These are phyloP conservation scores for Ctenosaura bakeri DNA, from an alignment of 2,797 vertebrate species.

Conservation along the genomic window DNA sequence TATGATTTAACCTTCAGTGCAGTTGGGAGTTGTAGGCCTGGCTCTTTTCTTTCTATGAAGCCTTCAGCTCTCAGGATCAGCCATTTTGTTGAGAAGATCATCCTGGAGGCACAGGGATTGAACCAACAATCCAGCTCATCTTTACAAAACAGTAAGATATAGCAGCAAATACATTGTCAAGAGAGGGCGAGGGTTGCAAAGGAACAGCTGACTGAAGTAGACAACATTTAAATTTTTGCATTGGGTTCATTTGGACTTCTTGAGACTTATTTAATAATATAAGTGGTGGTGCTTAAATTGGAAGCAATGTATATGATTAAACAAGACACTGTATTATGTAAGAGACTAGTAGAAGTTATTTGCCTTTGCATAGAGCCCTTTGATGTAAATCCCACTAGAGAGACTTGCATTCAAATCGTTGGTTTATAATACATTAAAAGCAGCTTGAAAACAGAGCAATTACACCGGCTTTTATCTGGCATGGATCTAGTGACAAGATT, in stretches of 20 bases:
- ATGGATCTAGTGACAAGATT: background rate
- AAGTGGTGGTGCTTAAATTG: background rate
- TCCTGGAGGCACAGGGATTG: too few relatives aligned
- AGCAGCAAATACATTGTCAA: too few relatives aligned
- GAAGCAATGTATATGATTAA: background rate
- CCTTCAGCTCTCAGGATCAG: too few relatives aligned
- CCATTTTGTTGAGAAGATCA: too few relatives aligned
- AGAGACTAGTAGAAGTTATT: background rate
- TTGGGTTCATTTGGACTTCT: background rate
- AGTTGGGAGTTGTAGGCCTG: too few relatives aligned
- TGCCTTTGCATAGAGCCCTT: background rate
- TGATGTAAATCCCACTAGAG: slow-evolving; percentile 8
- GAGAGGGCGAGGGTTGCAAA: too few relatives aligned
- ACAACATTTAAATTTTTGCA: background rate
- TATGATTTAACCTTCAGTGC: too few relatives aligned
- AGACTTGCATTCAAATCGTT: background rate
- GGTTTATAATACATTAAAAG: background rate
- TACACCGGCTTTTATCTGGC: background rate
- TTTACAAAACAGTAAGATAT: too few relatives aligned
- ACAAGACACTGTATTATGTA: slow-evolving; percentile 4
- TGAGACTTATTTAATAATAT: background rate
- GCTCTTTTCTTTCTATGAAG: too few relatives aligned
- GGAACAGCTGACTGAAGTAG: background rate
- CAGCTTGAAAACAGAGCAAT: background rate
- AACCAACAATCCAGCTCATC: too few relatives aligned